Percentiles rank a stretch among this genome's conserved stretches.
phyloP scores from a whole-genome alignment of 2,113 vertebrate species.

The Rhineura floridana region DNA sequence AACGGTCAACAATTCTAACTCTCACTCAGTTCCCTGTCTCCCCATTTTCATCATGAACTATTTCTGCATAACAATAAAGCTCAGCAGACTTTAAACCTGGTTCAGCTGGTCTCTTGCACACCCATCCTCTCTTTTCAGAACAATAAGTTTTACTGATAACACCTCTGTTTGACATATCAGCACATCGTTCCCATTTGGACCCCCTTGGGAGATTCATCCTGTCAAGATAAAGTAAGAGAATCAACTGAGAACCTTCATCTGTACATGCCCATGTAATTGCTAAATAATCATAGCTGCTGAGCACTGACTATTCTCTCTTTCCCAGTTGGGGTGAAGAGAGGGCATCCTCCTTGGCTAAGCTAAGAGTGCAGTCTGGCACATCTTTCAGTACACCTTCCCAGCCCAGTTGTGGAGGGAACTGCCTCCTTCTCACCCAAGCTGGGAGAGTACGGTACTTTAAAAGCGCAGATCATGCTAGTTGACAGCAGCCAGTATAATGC shows the following conservation, averaged over 20 bases:
- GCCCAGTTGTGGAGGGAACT: too few species aligned
- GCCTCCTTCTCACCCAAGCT: too few species aligned
- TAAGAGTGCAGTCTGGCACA: too few species aligned
- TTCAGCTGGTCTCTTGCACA: slow-evolving; percentile 36
- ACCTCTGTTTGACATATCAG: neutral
- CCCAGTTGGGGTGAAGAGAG: too few species aligned
- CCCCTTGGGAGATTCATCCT: neutral
- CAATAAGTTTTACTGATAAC: neutral
- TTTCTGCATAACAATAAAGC: neutral
- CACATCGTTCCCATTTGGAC: neutral
- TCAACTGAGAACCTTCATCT: neutral
- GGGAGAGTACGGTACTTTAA: too few species aligned
- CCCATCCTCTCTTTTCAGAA: neutral
- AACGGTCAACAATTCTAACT: neutral
- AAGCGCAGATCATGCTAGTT: too few species aligned
- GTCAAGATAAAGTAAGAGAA: neutral
- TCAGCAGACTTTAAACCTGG: slow-evolving; percentile 16
- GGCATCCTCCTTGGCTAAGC: too few species aligned
- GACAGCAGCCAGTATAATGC: too few species aligned
- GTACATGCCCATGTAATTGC: neutral
- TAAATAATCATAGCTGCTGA: neutral
- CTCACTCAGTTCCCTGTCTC: neutral
- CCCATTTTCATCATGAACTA: neutral
- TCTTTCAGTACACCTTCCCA: too few species aligned
- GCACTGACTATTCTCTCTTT: too few species aligned